Percentiles rank a stretch among this genome's conserved stretches.
phyloP scores from a whole-genome alignment of 2,888 invertebrate species.

The Agelastica alni region DNA sequence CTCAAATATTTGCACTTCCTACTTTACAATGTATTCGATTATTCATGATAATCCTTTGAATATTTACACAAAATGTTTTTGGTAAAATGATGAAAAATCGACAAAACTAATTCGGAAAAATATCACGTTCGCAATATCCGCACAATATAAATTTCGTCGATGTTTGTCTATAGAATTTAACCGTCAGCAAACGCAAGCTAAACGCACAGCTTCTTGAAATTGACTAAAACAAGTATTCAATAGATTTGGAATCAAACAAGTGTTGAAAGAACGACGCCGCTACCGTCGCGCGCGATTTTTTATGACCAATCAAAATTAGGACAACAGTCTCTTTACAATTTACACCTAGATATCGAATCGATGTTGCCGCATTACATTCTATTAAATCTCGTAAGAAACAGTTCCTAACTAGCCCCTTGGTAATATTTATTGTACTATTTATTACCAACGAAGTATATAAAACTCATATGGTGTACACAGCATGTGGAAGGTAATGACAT shows the following conservation, averaged over 20 bases:
- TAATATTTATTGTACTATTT: too few species aligned
- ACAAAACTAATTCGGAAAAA: too few species aligned
- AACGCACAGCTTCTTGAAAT: not conserved
- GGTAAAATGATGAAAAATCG: too few species aligned
- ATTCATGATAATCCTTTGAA: not conserved
- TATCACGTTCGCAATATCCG: too few species aligned
- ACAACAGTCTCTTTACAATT: not conserved
- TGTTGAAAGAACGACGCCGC: not conserved
- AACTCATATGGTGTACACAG: too few species aligned
- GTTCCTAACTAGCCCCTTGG: too few species aligned
- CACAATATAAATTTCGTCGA: too few species aligned
- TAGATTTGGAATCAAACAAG: not conserved
- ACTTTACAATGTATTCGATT: not conserved
- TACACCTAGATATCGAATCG: not conserved
- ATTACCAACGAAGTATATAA: too few species aligned
- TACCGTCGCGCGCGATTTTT: not conserved
- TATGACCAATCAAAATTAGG: not conserved
- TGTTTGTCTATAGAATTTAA: not conserved
- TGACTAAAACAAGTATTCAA: not conserved
- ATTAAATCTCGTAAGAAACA: too few species aligned
- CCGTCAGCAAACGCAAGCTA: too few species aligned
- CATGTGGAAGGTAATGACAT: too few species aligned
- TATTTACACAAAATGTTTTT: too few species aligned
- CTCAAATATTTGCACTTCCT: not conserved
- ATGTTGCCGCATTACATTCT: not conserved